A percentile compares a stretch with the other conserved stretches of the same genome.
phyloP scores from a whole-genome alignment of 2,888 invertebrate genomes.

The Tenthredo amoena region DNA sequence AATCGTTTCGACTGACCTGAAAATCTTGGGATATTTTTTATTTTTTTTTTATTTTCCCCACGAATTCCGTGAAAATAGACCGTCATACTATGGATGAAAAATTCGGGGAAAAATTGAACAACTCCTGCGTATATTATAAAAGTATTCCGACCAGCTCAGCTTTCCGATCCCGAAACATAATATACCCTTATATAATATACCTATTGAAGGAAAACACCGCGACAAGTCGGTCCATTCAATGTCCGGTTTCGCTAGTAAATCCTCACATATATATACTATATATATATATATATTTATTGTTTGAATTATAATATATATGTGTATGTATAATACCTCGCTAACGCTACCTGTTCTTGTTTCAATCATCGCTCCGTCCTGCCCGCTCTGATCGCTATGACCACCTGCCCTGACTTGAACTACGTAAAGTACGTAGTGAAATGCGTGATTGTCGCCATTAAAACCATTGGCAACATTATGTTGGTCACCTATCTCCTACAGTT shows the following conservation, averaged over 20 bases:
- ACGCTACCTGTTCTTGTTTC: constrained; percentile 51
- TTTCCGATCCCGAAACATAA: background rate
- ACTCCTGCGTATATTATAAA: background rate
- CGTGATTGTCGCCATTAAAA: constrained; percentile 99
- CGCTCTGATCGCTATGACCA: constrained; percentile 67
- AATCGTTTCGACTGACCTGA: no score
- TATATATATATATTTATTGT: background rate
- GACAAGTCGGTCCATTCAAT: constrained; percentile 11
- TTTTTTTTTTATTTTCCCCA: no score
- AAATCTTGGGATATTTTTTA: no score
- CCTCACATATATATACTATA: background rate
- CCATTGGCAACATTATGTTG: constrained; percentile 99
- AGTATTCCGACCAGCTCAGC: background rate
- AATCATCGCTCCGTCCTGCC: constrained; percentile 63
- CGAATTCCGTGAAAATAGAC: background rate
- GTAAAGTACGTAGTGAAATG: constrained; percentile 99
- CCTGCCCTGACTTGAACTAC: constrained; percentile 69
- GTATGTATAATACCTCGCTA: constrained; percentile 24
- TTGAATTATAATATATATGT: background rate
- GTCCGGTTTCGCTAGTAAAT: background rate
- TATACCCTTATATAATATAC: background rate
- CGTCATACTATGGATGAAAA: background rate
- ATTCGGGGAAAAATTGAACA: background rate
- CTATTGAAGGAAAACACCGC: constrained; percentile 37
- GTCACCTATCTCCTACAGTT: constrained; percentile 99